Evolutionary conservation across 1,140 invertebrate species (phyloP), one percentile per base, ranked within the genome.

Genomic region (Argopecten irradians): DNA sequence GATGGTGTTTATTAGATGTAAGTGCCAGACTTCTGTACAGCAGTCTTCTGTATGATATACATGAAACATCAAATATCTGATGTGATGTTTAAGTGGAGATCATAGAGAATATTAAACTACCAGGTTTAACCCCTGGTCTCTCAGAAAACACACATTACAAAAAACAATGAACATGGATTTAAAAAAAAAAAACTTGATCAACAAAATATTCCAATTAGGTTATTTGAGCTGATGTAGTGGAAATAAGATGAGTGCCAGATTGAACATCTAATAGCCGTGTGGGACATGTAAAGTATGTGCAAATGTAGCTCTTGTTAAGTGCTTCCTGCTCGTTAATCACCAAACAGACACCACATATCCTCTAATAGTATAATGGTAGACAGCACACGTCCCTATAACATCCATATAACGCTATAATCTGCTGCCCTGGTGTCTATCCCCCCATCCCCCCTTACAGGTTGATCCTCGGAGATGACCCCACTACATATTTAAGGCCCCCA

Each of bases 291-390:
- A 11, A 71, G 55, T 71, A 71, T 71, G 55, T 71, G 55, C 22
- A 71, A 71, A 71, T 5, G 22, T 28, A 22, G 28, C 55, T 71
- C 55, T n/a, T 28, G 55, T 71, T 71, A 71, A 71, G 55, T 28
- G 55, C 55, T 71, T 71, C 55, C 55, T 71, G 55, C 55, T 71
- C 55, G n/a, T 71, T 71, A 71, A 71, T 71, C 55, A 71, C 13
- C 5, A 71, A 71, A 71, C 55, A 71, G 55, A 71, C 55, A 71
- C 55, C n/a, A 71, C 28, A 71, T 71, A 71, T 71, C 55, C 55
- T n/a, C n/a, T 71, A 71, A 71, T n/a, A 71, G 22, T 71, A 71
- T 71, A 71, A 71, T 71, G 22, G 11, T n/a, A 71, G 55, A 71
- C 55, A 71, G 8, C 5, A 3, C 8, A 71, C 55, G 28, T 71